phyloP scores from a whole-genome alignment of 2,113 vertebrate genomes.

The Asarcornis scutulata region DNA sequence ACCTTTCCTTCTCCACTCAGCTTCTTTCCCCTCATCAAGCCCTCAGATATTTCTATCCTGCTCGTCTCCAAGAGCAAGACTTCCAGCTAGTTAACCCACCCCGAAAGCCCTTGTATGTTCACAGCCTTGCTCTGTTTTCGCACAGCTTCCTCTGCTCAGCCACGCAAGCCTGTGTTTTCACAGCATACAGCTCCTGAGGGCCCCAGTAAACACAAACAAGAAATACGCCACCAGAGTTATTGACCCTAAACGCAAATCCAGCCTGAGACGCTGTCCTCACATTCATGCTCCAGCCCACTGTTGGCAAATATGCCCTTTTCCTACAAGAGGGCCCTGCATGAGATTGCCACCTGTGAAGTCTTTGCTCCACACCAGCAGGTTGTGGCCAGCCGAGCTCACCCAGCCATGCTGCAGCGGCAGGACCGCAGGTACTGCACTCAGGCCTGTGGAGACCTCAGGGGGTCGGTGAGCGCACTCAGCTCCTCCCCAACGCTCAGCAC shows the following conservation, averaged over 20 bases:
- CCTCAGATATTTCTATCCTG: not conserved
- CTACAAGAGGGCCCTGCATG: fast-evolving
- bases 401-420: fast-evolving
- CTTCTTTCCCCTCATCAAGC: not conserved
- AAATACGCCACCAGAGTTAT: not conserved
- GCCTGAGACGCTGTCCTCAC: fast-evolving
- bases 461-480: fast-evolving
- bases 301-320: not conserved
- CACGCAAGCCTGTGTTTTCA: fast-evolving
- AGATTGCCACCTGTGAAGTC: fast-evolving
- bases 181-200: not conserved
- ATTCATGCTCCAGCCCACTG: fast-evolving
- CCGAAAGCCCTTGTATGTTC: not conserved
- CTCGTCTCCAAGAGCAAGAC: not conserved
- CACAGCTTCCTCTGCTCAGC: fast-evolving
- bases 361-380: not conserved
- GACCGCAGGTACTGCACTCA: fast-evolving
- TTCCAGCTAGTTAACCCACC: not conserved
- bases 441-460: fast-evolving
- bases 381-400: no score
- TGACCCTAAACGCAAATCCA: fast-evolving
- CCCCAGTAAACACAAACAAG: no score
- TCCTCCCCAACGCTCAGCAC: fast-evolving
- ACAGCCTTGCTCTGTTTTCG: not conserved
- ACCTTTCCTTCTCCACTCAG: not conserved